A percentile compares a stretch with the other conserved stretches of the same genome.
phyloP scores from a whole-genome alignment of 2,113 vertebrate species.

The Podiceps cristatus region DNA sequence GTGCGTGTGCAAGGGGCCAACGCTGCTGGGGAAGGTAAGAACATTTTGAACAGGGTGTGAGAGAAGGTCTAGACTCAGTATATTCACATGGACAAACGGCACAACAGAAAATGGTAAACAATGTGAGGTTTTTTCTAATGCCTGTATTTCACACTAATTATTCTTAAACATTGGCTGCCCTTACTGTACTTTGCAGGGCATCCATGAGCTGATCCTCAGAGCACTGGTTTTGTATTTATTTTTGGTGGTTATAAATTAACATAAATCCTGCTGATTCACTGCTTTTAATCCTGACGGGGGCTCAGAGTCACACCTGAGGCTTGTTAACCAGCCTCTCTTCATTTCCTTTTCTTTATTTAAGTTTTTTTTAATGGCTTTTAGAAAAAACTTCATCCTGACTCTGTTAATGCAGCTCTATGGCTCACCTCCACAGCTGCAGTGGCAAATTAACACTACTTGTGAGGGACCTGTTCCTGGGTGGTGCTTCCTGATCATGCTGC shows the following conservation, averaged over 20 bases:
- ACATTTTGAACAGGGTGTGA: background rate
- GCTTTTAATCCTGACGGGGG: background rate
- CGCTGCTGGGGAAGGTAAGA: background rate
- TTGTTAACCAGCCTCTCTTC: background rate
- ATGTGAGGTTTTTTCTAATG: background rate
- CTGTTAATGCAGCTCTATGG: background rate
- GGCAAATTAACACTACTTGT: background rate
- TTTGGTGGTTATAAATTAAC: background rate
- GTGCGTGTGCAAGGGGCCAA: accelerated
- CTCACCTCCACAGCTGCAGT: background rate
- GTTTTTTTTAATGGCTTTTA: background rate
- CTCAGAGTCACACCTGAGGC: background rate
- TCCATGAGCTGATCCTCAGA: background rate
- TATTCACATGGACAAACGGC: background rate
- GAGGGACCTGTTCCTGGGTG: accelerated
- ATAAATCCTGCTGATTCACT: background rate
- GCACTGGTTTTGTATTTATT: background rate
- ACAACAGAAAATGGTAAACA: background rate
- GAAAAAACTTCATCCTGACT: background rate
- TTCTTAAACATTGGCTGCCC: background rate
- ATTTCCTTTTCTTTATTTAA: background rate
- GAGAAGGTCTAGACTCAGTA: accelerated
- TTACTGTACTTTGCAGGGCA: background rate
- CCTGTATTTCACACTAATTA: background rate
- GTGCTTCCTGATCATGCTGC: background rate